A percentile compares a stretch with the other conserved stretches of the same genome.
These are phyloP conservation scores for Dipodomys stephensi DNA, from an alignment of 2,113 vertebrate genomes.

Conservation along the genomic window DNA sequence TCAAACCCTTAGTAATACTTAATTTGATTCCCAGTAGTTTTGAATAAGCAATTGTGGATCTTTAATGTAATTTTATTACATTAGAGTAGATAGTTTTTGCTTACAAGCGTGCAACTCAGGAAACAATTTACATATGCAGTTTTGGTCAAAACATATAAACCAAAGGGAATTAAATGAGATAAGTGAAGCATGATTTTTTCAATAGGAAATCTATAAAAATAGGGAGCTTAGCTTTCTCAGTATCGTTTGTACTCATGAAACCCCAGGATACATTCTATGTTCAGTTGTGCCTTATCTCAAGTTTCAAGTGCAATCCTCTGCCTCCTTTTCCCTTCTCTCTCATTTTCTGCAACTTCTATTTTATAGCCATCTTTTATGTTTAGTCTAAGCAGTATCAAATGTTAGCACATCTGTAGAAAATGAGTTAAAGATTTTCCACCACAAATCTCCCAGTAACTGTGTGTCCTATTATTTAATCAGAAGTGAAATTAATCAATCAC, in stretches of 20 bases:
- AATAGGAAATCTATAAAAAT: conserved; percentile 25
- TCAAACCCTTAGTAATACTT: neutral
- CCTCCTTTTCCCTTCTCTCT: neutral
- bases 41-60: neutral
- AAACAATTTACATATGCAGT: neutral
- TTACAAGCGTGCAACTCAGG: conserved; percentile 1
- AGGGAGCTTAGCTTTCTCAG: neutral
- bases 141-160: conserved; percentile 23
- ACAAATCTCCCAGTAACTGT: neutral
- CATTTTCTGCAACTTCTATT: neutral
- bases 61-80: conserved; percentile 53
- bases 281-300: neutral
- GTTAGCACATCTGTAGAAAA: neutral
- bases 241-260: conserved; percentile 7
- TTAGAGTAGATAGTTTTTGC: conserved; percentile 43
- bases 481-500: neutral
- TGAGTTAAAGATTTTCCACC: conserved; percentile 25
- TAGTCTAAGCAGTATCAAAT: neutral
- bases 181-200: neutral
- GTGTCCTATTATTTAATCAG: neutral
- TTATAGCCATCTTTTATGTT: neutral
- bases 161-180: conserved; percentile 38
- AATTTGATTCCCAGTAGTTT: neutral
- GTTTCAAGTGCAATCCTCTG: conserved; percentile 12
- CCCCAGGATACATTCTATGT: neutral